Conservation (phyloP, 2,113 vertebrate genomes). For the Odobenus rosmarus region DNA sequence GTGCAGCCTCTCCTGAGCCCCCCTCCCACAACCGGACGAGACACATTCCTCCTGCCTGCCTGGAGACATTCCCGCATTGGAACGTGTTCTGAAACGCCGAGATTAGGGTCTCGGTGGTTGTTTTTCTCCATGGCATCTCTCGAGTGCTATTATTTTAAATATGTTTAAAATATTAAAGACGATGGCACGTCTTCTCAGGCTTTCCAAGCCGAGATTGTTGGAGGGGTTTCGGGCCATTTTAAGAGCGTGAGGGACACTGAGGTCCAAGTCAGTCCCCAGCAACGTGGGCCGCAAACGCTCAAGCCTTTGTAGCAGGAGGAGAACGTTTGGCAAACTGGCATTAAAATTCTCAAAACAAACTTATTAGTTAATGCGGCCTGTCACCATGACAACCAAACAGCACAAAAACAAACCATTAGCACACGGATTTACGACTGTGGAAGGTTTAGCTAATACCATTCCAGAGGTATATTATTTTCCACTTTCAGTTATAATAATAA, state of each 20-base stretch:
- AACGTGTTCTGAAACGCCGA: rapidly evolving
- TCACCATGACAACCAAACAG: conserved; percentile 83
- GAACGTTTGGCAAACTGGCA: conserved; percentile 63
- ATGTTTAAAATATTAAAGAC: background rate
- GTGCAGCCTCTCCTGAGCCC: rapidly evolving
- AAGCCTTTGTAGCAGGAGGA: conserved; percentile 42
- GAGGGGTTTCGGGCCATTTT: background rate
- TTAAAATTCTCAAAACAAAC: conserved; percentile 80
- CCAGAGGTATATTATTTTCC: conserved; percentile 61
- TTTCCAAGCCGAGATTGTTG: rapidly evolving
- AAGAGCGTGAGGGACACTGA: rapidly evolving
- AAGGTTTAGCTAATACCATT: conserved; percentile 45
- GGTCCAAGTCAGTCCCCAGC: background rate
- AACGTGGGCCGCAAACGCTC: background rate
- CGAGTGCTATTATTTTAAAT: rapidly evolving
- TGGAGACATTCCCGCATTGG: rapidly evolving
- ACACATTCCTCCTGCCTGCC: rapidly evolving
- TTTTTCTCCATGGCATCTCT: rapidly evolving
- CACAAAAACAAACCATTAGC: conserved; percentile 74
- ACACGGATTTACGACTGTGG: conserved; percentile 67
- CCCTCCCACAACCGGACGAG: rapidly evolving
- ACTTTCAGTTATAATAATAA: background rate
- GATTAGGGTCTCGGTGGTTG: rapidly evolving
- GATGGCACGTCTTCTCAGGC: rapidly evolving
- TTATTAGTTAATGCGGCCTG: conserved; percentile 65